Conservation (phyloP, 2,888 invertebrate genomes). For the Norana najaformis region DNA sequence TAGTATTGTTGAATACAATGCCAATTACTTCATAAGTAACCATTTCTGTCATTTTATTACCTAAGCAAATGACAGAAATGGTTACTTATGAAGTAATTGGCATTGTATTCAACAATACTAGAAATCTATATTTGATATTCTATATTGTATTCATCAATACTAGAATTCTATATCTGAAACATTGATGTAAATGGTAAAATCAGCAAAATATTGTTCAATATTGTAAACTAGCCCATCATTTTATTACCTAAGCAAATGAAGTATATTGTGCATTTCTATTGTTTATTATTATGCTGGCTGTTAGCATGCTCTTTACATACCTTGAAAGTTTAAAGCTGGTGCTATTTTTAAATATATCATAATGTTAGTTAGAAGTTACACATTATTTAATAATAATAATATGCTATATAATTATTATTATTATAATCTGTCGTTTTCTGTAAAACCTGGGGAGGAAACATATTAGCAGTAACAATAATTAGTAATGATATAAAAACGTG, state of each 20-base stretch:
- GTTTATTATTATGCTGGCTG: not conserved
- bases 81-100: not conserved
- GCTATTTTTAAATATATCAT: not conserved
- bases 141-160: no score
- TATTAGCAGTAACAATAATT: not conserved
- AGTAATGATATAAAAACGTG: not conserved
- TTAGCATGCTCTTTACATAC: not conserved
- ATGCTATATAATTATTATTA: not conserved
- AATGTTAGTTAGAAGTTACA: not conserved
- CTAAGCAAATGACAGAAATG: not conserved
- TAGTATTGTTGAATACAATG: no score
- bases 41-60: slow-evolving; percentile 1
- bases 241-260: not conserved
- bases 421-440: not conserved
- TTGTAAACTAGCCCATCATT: not conserved
- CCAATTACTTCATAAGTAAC: not conserved
- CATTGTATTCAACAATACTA: no score
- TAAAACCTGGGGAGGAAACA: not conserved
- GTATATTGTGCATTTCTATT: not conserved
- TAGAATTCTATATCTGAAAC: not conserved
- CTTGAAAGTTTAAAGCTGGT: not conserved
- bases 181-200: not conserved
- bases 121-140: no score
- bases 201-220: not conserved
- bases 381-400: not conserved